phyloP scores from a whole-genome alignment of 2,797 vertebrate genomes.

The Bufotes viridis region DNA sequence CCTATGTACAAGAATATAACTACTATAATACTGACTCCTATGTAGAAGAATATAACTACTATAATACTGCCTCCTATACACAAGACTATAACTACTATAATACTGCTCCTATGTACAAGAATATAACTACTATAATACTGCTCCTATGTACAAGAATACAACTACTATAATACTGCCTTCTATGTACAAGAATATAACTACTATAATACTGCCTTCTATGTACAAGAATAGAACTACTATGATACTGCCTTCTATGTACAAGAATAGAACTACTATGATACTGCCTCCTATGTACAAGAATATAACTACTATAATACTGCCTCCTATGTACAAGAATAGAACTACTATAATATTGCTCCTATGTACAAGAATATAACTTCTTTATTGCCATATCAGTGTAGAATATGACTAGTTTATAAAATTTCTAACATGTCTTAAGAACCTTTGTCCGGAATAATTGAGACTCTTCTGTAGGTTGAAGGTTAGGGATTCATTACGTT shows the following conservation, averaged over 20 bases:
- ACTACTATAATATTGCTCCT: no score
- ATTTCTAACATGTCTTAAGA: neutral
- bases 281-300: neutral
- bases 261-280: slow-evolving; percentile 1
- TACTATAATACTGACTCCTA: slow-evolving; percentile 4
- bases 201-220: slow-evolving; percentile 1
- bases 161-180: slow-evolving; percentile 2
- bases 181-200: neutral
- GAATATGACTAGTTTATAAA: neutral
- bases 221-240: slow-evolving; percentile 13
- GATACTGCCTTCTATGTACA: no score
- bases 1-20: slow-evolving; percentile 15
- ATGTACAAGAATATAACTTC: no score
- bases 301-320: slow-evolving; percentile 4
- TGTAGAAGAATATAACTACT: slow-evolving; percentile 10
- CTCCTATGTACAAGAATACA: neutral
- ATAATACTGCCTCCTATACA: neutral
- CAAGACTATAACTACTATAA: neutral
- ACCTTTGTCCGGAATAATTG: neutral
- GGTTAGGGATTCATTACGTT: neutral
- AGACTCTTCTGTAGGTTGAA: neutral
- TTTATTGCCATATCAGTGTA: neutral
- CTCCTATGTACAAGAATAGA: neutral
- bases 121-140: slow-evolving; percentile 9
- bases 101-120: neutral